These are phyloP conservation scores for Epistrophella euchroma DNA, from an alignment of 2,888 invertebrate species.

Conservation along the genomic window DNA sequence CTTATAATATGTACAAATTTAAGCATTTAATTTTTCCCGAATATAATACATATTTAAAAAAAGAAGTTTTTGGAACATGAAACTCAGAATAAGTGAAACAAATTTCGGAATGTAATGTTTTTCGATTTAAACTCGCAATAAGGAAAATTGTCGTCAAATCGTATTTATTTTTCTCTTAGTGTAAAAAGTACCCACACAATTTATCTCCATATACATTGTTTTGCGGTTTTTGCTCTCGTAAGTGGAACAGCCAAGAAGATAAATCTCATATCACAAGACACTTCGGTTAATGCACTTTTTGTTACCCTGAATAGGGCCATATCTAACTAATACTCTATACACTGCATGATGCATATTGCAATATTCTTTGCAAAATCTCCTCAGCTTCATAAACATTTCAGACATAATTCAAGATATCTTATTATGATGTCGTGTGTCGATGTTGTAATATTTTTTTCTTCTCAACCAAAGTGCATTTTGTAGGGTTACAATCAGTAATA, in stretches of 20 bases:
- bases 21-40: too few relatives aligned
- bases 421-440: background rate
- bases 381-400: background rate
- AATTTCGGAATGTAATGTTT: too few relatives aligned
- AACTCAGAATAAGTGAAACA: too few relatives aligned
- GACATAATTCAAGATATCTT: conserved; percentile 6
- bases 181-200: background rate
- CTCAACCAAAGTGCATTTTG: background rate
- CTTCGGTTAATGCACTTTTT: conserved; percentile 31
- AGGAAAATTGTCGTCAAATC: too few relatives aligned
- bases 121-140: too few relatives aligned
- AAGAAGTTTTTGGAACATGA: too few relatives aligned
- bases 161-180: background rate
- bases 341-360: conserved; percentile 6
- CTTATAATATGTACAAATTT: too few relatives aligned
- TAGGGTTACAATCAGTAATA: background rate
- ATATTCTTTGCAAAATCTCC: background rate
- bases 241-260: conserved; percentile 9
- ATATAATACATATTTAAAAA: too few relatives aligned
- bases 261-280: conserved; percentile 36
- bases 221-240: conserved; percentile 41
- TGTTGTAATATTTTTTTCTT: background rate
- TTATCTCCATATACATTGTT: conserved; percentile 17
- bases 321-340: background rate
- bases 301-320: conserved; percentile 32